Conservation (phyloP, 2,888 invertebrate genomes). For the Nephrotoma appendiculata region DNA sequence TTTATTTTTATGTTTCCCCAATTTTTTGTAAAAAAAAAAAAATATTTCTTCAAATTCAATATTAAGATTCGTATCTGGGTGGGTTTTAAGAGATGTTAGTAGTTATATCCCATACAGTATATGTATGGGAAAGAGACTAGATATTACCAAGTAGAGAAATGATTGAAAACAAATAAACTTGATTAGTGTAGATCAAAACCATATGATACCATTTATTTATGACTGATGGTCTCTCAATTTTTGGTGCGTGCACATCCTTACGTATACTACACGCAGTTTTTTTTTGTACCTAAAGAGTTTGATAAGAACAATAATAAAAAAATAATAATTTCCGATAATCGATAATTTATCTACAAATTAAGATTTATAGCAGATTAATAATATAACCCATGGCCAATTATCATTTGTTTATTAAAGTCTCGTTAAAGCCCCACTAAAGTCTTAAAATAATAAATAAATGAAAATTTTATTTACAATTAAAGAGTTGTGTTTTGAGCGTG, state of each 20-base stretch:
- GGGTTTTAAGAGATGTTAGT: background rate
- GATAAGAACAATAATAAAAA: no score
- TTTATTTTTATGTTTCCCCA: background rate
- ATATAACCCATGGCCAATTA: background rate
- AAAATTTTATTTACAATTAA: background rate
- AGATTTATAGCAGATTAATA: background rate
- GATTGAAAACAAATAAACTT: background rate
- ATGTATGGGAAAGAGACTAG: background rate
- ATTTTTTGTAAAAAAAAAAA: background rate
- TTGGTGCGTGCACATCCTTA: no score
- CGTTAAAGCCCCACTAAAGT: no score
- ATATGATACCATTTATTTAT: background rate
- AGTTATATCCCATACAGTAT: background rate
- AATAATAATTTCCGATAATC: background rate
- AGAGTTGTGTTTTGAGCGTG: background rate
- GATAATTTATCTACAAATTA: background rate
- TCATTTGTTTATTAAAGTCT: background rate
- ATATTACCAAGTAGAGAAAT: background rate
- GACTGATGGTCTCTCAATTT: background rate
- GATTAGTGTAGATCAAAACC: background rate
- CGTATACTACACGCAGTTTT: no score
- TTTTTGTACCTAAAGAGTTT: no score
- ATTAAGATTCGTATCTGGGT: background rate
- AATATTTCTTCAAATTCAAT: background rate
- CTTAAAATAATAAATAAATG: no score